Percentiles rank a stretch among this genome's conserved stretches.
These are phyloP conservation scores for Planococcus citri DNA, from an alignment of 1,140 invertebrate genomes.

Conservation along the genomic window DNA sequence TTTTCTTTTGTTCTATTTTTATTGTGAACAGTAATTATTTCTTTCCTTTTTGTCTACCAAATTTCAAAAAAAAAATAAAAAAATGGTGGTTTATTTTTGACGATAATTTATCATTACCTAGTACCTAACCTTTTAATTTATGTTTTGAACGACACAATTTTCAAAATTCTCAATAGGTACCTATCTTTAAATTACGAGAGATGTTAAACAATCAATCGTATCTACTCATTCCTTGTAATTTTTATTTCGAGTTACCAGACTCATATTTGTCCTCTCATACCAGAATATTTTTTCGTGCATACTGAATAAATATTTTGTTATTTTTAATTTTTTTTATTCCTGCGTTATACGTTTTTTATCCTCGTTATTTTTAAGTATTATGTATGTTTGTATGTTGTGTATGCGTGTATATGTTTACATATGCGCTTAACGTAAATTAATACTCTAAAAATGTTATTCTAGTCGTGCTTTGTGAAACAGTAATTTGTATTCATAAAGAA, in stretches of 20 bases:
- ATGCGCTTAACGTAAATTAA: constrained; percentile 16
- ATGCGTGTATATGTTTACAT: background rate
- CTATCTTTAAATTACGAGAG: background rate
- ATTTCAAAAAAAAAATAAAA: too few species aligned
- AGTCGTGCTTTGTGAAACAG: constrained; percentile 15
- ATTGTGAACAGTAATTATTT: constrained; percentile 14
- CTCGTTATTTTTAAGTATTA: constrained; percentile 11
- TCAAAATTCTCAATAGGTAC: background rate
- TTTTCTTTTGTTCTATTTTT: constrained; percentile 13
- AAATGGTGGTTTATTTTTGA: too few species aligned
- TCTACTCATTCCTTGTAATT: background rate
- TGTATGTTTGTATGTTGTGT: constrained; percentile 12
- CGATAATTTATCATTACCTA: too few species aligned
- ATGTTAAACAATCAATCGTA: constrained; percentile 16
- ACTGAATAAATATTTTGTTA: constrained; percentile 11
- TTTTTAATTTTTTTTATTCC: constrained; percentile 15
- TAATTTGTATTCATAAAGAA: background rate
- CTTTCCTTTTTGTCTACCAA: background rate
- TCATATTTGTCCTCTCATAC: constrained; percentile 7
- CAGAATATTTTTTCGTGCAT: constrained; percentile 16
- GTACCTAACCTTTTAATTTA: too few species aligned
- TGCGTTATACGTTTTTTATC: constrained; percentile 13
- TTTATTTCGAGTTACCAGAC: constrained; percentile 12
- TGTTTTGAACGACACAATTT: constrained; percentile 14
- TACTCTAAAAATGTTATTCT: constrained; percentile 17